These are phyloP conservation scores for Helobdella robusta DNA, from an alignment of 2,888 invertebrate species.

Conservation along the genomic window DNA sequence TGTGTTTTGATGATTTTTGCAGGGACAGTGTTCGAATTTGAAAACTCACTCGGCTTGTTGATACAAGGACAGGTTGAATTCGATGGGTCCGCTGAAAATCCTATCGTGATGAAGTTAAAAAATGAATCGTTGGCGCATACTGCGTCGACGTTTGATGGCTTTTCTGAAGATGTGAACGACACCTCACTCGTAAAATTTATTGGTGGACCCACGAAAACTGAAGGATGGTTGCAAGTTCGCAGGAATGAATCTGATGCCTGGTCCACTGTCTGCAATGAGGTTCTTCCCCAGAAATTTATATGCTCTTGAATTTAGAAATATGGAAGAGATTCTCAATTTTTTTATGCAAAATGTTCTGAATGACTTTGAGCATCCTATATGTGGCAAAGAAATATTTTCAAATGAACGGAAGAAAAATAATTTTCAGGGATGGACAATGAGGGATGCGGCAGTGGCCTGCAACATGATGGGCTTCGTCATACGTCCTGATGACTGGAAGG, in stretches of 20 bases:
- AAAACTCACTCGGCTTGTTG: constrained; percentile 78
- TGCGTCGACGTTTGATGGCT: too few relatives aligned
- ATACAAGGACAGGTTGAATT: constrained; percentile 54
- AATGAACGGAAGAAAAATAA: constrained; percentile 75
- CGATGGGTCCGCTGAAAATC: constrained; percentile 21
- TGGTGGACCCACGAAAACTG: constrained; percentile 67
- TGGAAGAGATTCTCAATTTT: too few relatives aligned
- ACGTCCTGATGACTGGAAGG: constrained; percentile 80
- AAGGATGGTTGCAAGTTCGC: constrained; percentile 70
- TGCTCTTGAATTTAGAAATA: too few relatives aligned
- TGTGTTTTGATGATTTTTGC: constrained; percentile 52
- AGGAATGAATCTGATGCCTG: constrained; percentile 73
- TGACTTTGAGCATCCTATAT: background rate
- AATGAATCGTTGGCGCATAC: constrained; percentile 39
- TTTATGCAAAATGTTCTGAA: background rate
- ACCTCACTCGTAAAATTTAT: constrained; percentile 66
- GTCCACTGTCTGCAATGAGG: constrained; percentile 89
- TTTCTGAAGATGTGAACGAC: too few relatives aligned
- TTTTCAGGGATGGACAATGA: constrained; percentile 83
- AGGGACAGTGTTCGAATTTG: constrained; percentile 76
- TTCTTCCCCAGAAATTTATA: too few relatives aligned
- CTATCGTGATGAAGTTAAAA: constrained; percentile 32
- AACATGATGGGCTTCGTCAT: constrained; percentile 84
- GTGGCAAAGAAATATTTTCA: background rate
- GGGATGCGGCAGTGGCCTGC: constrained; percentile 83